Percentiles rank a stretch among this genome's conserved stretches.
phyloP scores from a whole-genome alignment of 2,113 vertebrate species.

The Orthonyx spaldingii region DNA sequence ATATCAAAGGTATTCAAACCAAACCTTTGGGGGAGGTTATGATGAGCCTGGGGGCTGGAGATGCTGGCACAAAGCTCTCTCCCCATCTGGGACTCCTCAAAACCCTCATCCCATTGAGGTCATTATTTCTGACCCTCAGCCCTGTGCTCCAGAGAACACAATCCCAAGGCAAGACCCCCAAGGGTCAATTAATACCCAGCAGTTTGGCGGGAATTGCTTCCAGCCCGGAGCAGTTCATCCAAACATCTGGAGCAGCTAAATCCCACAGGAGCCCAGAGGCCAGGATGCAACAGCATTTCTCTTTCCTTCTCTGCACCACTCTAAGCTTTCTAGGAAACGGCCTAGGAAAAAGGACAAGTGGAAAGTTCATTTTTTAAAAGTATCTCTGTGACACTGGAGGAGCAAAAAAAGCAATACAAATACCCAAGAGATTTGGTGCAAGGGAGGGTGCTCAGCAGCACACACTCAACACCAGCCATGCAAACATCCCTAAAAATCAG shows the following conservation, averaged over 20 bases:
- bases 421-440: not conserved
- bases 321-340: not conserved
- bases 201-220: not conserved
- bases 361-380: not conserved
- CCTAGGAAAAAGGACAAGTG: not conserved
- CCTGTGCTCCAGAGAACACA: rapidly evolving
- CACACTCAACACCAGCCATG: not conserved
- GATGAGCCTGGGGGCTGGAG: not conserved
- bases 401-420: not conserved
- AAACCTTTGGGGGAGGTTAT: rapidly evolving
- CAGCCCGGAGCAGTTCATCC: not conserved
- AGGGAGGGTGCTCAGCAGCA: not conserved
- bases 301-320: not conserved
- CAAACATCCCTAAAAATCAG: not conserved
- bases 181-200: not conserved
- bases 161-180: not conserved
- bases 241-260: not conserved
- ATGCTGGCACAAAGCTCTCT: not conserved
- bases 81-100: not conserved
- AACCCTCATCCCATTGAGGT: not conserved
- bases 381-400: rapidly evolving
- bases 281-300: not conserved
- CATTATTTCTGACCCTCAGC: not conserved
- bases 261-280: not conserved
- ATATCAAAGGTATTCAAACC: not conserved